These are phyloP conservation scores for Chondrilla cf. caribensis DNA, from an alignment of 37 sponge, comb jelly and placozoan species.

Conservation along the genomic window DNA sequence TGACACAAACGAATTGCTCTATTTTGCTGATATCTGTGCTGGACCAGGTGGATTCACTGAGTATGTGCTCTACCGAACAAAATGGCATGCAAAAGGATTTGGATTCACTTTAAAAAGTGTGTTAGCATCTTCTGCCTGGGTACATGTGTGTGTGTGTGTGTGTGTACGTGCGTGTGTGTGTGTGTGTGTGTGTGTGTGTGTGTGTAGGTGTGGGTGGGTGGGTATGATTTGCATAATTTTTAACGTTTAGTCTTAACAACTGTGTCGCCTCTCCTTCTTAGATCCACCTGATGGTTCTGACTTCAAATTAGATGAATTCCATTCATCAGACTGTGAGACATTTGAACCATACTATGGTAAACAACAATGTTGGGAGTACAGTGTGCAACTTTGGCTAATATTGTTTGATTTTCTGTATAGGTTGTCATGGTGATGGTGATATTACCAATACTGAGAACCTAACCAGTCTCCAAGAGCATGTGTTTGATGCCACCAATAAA, in stretches of 20 bases:
- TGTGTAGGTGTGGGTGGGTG: not conserved
- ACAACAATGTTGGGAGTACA: not conserved
- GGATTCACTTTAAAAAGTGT: slow-evolving; percentile 90
- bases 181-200: slow-evolving; percentile 33
- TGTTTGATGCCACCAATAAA: slow-evolving; percentile 65
- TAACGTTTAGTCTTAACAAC: too few relatives aligned
- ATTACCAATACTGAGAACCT: slow-evolving; percentile 83
- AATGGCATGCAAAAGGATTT: slow-evolving; percentile 97
- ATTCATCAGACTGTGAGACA: slow-evolving; percentile 84
- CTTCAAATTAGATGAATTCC: slow-evolving; percentile 90
- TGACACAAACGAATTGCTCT: slow-evolving; percentile 55
- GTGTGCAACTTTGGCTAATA: too few relatives aligned
- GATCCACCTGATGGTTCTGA: slow-evolving; percentile 76
- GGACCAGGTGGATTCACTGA: slow-evolving; percentile 99
- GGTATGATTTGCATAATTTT: too few relatives aligned
- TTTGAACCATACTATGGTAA: slow-evolving; percentile 97
- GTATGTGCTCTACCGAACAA: slow-evolving; percentile 88
- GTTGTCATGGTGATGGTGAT: slow-evolving; percentile 84
- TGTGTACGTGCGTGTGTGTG: slow-evolving; percentile 47
- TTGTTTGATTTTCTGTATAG: too few relatives aligned
- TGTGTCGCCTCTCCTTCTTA: not conserved
- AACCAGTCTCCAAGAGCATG: slow-evolving; percentile 73
- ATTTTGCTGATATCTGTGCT: slow-evolving; percentile 98
- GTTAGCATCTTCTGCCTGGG: not conserved
- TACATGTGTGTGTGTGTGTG: slow-evolving; percentile 39